Conservation (phyloP, 53 echinoderm and acorn worm species). For the Mesocentrotus franciscanus region DNA sequence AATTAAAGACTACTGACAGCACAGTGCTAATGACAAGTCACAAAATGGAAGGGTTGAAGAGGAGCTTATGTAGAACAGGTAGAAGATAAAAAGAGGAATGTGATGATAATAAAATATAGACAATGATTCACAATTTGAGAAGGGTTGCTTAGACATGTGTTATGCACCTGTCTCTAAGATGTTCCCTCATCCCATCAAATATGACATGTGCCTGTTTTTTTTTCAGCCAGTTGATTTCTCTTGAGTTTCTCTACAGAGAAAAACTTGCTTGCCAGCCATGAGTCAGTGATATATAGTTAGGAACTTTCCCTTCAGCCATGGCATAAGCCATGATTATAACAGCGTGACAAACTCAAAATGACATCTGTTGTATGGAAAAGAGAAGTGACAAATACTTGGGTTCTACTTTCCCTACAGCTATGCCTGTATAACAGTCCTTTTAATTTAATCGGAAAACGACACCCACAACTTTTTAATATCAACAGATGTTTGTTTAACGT, state of each 20-base stretch:
- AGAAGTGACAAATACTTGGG: neutral
- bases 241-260: neutral
- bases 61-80: no score
- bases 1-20: no score
- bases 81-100: no score
- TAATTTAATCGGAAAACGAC: no score
- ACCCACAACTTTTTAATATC: no score
- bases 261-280: conserved; percentile 19
- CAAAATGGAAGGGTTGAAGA: neutral
- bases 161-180: neutral
- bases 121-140: neutral
- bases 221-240: neutral
- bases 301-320: neutral
- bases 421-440: no score
- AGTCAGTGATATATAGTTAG: conserved; percentile 29
- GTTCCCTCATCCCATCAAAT: neutral
- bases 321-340: neutral
- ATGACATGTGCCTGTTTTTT: conserved; percentile 1
- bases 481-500: no score
- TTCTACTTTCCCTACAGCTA: no score
- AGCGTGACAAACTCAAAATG: neutral
- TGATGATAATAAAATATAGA: neutral
- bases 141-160: neutral
- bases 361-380: neutral
- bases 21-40: neutral